These are phyloP conservation scores for Polylopha cassiicola DNA, from an alignment of 2,888 invertebrate species.

Conservation along the genomic window DNA sequence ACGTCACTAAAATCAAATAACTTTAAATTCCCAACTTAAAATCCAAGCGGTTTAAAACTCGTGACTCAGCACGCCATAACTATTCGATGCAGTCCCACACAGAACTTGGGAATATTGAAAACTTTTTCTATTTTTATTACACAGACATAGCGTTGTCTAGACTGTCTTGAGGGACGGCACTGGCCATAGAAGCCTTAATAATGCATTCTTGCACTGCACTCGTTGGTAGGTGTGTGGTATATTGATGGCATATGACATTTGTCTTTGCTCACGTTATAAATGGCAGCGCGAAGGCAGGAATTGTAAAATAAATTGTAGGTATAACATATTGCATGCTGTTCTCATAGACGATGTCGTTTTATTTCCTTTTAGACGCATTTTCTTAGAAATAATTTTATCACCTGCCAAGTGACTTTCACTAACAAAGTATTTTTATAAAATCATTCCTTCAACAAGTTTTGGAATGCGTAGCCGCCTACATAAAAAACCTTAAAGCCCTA, in stretches of 20 bases:
- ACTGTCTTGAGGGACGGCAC: constrained; percentile 2
- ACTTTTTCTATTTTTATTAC: constrained; percentile 7
- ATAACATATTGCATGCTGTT: constrained; percentile 9
- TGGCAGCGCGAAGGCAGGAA: constrained; percentile 7
- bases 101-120: constrained; percentile 2
- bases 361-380: no score
- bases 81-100: no score
- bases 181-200: constrained; percentile 1
- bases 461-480: no score
- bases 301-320: constrained; percentile 10
- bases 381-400: constrained; percentile 1
- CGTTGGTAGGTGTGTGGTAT: constrained; percentile 2
- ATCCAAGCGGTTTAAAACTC: no score
- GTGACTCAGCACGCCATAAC: no score
- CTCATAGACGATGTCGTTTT: not conserved
- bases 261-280: constrained; percentile 10
- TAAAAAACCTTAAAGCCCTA: no score
- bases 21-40: no score
- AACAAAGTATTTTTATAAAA: no score
- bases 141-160: constrained; percentile 7
- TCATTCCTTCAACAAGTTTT: no score
- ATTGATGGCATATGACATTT: constrained; percentile 17
- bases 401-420: no score
- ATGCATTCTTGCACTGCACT: constrained; percentile 1
- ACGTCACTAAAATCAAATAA: no score